Evolutionary conservation across 2,797 vertebrate genomes (phyloP).

Genomic region (Rhinogobio ventralis): DNA sequence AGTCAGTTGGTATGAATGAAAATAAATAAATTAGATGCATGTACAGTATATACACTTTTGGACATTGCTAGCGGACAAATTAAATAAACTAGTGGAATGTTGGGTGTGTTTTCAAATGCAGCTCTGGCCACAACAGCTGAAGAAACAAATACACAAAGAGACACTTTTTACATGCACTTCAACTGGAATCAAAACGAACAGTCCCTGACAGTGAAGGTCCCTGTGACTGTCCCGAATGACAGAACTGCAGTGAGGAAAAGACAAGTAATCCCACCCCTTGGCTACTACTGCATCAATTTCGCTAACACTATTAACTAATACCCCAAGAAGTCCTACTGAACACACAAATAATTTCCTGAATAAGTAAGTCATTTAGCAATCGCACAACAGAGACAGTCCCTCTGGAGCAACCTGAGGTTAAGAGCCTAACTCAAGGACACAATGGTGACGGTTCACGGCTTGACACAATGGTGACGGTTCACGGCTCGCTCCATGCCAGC

Average conservation of each 20-base stretch:
- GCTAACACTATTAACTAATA: neutral
- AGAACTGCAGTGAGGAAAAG: neutral
- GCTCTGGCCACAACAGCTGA: no score
- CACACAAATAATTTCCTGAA: neutral
- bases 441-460: neutral
- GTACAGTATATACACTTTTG: no score
- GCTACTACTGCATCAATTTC: neutral
- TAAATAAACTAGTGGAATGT: no score
- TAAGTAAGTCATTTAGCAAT: neutral
- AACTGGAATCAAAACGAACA: no score
- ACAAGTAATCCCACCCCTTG: neutral
- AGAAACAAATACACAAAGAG: no score
- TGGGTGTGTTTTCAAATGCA: no score
- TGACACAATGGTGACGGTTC: neutral
- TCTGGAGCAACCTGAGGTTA: neutral
- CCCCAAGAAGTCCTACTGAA: neutral
- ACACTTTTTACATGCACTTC: no score
- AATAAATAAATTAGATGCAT: no score
- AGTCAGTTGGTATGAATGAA: no score
- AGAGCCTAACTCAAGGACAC: neutral
- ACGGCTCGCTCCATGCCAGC: neutral
- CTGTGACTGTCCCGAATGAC: neutral
- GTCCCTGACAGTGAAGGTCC: neutral
- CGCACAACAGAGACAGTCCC: neutral
- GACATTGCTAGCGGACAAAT: no score